Base-by-base conservation (phyloP, 2,888 invertebrate species). In the Hydraecia micacea region DNA sequence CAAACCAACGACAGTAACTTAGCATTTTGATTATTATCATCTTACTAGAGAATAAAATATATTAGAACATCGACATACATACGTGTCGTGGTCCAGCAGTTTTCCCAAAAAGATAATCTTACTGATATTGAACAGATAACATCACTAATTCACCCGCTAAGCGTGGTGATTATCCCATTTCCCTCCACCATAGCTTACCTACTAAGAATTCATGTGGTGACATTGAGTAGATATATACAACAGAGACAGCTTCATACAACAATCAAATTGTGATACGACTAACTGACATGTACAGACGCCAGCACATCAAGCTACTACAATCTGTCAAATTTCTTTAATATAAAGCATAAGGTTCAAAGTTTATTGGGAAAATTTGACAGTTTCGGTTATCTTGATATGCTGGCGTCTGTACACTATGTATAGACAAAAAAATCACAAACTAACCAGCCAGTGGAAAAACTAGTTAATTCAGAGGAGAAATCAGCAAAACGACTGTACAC, bases 161-260 rank as follows among this genome's bases (percentile, higher is more conserved):
- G 46, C 21, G 21, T 76, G 63, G 63, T 77, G 42, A 69, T 77
- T 81, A 81, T 81, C 39, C 25, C 36, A 77, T 52, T 77, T 70
- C 21, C 39, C 46, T 52, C 6, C 7, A 25, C 52, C 4, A 69
- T 81, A 65, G 69, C 42, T 78, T 70, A 81, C n/a, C 46, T 42
- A 68, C 68, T 21, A 63, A 74, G 75, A 68, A 68, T 55, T 49
- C 55, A 63, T 39, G 42, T 62, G 52, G 15, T 21, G 21, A 32
- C 75, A 80, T 32, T 9, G 80, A 80, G 55, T 80, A 75, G 28
- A 68, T 67, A 68, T 67, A 68, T 15, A 0, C 0, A 3, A 75
- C 80, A 74, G 79, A 80, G 62, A 36, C 25, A 62, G n/a, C 55
- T 36, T 60, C 13, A 18, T 25, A 39, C 2, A 8, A 49, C 11